Base-by-base conservation (phyloP, 2,888 invertebrate genomes). In the Acrocyrtus sp. region DNA sequence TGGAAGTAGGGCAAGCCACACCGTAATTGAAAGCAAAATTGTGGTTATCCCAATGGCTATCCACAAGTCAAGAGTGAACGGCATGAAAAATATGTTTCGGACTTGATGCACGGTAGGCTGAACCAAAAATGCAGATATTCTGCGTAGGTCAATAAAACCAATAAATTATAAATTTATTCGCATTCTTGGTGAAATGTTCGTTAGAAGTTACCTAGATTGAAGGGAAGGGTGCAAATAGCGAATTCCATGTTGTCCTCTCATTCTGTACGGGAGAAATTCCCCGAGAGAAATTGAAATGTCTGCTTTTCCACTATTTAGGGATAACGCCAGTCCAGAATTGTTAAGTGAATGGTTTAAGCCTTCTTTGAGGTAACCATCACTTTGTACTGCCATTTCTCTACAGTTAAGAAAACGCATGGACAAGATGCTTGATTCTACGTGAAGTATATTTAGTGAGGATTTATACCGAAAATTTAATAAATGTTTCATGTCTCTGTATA, bases 381-480 rank as follows among this genome's bases (percentile, higher is more conserved):
- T 34, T 17, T 29, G 10, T 8, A 53, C 29, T 2, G 29, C 53
- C 1, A 3, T 24, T 27, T 53, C 27, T 27, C 53, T 53, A 34
- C n/a, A 29, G 29, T n/a, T 53, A n/a, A n/a, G 15, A 51, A 51
- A 53, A 6, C 15, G 24, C n/a, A 50, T 24, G 22, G n/a, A n/a
- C n/a, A n/a, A n/a, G n/a, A n/a, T n/a, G n/a, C n/a, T n/a, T n/a
- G n/a, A n/a, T n/a, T n/a, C n/a, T n/a, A n/a, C n/a, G 10, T 22
- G n/a, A 50, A 8, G 15, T 24, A 50, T 6, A 6, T n/a, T 48
- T 48, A 21, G 5, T 6, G 21, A 8, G 22, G 6, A 48, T 48
- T 29, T 34, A n/a, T 5, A 53, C 53, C 29, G 15, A 34, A 53
- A 53, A 53, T 53, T 53, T 27, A 53, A 17, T 45, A 12, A 17